A percentile compares a stretch with the other conserved stretches of the same genome.
These are phyloP conservation scores for Mormyrus iriodes DNA, from an alignment of 2,113 vertebrate species.

Conservation along the genomic window DNA sequence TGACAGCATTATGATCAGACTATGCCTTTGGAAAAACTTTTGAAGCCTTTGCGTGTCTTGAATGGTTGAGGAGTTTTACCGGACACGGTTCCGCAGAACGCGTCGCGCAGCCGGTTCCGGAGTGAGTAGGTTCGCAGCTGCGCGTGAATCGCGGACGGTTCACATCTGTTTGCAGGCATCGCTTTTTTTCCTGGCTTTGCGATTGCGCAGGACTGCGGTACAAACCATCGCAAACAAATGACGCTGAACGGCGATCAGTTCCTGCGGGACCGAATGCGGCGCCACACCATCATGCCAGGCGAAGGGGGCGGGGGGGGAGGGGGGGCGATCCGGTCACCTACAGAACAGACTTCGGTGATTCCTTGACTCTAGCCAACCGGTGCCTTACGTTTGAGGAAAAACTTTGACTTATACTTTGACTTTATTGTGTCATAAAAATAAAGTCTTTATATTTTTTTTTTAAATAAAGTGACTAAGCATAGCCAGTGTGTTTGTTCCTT, in stretches of 20 bases:
- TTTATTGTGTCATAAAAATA: conserved; percentile 6
- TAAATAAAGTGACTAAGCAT: conserved; percentile 1
- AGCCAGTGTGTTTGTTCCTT: background rate
- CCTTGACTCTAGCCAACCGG: background rate
- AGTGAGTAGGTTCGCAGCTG: background rate
- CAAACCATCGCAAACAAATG: background rate
- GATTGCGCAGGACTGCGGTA: background rate
- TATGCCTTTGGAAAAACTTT: background rate
- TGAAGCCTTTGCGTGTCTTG: background rate
- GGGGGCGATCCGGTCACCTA: background rate
- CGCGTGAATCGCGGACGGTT: background rate
- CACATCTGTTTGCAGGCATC: background rate
- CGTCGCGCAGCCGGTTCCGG: background rate
- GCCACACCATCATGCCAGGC: background rate
- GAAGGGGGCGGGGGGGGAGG: background rate
- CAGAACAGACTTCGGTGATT: background rate
- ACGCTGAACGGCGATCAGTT: background rate
- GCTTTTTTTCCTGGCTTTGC: conserved; percentile 1
- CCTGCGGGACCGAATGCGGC: background rate
- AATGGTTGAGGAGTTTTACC: background rate
- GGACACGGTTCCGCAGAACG: background rate
- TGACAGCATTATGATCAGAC: background rate
- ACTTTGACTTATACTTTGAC: background rate
- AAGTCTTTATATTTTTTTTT: background rate
- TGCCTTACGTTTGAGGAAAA: background rate